Evolutionary conservation across 2,113 vertebrate genomes (phyloP).

Genomic region (Terrapene triunguis): DNA sequence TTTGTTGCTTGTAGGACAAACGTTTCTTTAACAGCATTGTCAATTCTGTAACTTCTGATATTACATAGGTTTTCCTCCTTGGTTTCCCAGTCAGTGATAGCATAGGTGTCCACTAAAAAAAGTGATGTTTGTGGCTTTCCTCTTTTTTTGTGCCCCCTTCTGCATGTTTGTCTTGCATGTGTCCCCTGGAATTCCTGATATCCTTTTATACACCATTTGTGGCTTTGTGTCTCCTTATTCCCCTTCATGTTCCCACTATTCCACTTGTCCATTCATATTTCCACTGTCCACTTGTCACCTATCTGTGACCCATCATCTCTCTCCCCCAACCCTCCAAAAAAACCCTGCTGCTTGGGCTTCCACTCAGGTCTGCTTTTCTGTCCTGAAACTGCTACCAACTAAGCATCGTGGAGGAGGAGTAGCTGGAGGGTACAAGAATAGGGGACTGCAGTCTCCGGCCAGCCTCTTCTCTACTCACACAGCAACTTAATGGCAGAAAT

Average conservation of each 20-base stretch:
- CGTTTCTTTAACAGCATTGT: not conserved
- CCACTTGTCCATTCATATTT: not conserved
- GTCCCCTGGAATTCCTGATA: not conserved
- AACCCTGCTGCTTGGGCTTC: fast-evolving
- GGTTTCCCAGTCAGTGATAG: not conserved
- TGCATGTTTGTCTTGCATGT: not conserved
- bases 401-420: not conserved
- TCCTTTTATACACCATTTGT: not conserved
- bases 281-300: fast-evolving
- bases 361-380: not conserved
- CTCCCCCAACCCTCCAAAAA: not conserved
- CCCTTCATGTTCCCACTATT: not conserved
- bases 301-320: not conserved
- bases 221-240: not conserved
- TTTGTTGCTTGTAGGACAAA: not conserved
- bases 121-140: not conserved
- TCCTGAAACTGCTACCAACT: not conserved
- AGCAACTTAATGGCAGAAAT: not conserved
- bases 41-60: not conserved
- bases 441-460: not conserved
- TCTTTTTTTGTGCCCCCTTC: not conserved
- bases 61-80: not conserved
- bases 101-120: fast-evolving
- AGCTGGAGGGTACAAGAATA: not conserved
- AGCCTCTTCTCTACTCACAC: not conserved